Conservation (phyloP, 2,113 vertebrate genomes). For the Fregata magnificens region DNA sequence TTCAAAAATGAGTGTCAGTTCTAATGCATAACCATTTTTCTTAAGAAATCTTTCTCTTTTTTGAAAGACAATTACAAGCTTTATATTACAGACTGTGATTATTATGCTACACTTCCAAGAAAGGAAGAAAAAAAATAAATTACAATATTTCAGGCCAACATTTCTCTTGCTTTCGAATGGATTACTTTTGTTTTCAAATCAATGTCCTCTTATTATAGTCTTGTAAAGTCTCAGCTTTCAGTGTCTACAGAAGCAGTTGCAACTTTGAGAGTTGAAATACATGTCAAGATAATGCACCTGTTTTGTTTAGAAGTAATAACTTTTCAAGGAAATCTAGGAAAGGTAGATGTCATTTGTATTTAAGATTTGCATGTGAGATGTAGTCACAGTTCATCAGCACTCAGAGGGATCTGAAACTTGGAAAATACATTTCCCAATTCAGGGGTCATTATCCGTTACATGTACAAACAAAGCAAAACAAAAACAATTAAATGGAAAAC, state of each 20-base stretch:
- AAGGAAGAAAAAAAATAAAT: neutral
- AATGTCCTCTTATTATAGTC: conserved; percentile 29
- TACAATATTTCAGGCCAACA: conserved; percentile 21
- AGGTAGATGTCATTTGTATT: conserved; percentile 15
- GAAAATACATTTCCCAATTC: neutral
- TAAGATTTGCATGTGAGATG: conserved; percentile 24
- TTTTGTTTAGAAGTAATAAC: conserved; percentile 21
- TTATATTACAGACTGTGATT: neutral
- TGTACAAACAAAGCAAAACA: neutral
- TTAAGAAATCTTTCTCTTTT: neutral
- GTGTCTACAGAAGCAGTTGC: conserved; percentile 19
- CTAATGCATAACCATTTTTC: neutral
- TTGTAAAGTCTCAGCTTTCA: conserved; percentile 3
- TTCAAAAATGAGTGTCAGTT: neutral
- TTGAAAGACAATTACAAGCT: conserved; percentile 4
- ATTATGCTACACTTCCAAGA: neutral
- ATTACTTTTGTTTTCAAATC: conserved; percentile 65
- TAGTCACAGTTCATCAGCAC: conserved; percentile 2
- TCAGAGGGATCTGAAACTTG: neutral
- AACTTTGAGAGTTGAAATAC: conserved; percentile 37
- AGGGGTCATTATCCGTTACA: neutral
- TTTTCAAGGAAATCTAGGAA: neutral
- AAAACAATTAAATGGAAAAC: neutral
- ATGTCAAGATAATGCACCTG: neutral
- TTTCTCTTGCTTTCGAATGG: conserved; percentile 53